Conservation (phyloP, 2,888 invertebrate species). For the Myopa testacea region DNA sequence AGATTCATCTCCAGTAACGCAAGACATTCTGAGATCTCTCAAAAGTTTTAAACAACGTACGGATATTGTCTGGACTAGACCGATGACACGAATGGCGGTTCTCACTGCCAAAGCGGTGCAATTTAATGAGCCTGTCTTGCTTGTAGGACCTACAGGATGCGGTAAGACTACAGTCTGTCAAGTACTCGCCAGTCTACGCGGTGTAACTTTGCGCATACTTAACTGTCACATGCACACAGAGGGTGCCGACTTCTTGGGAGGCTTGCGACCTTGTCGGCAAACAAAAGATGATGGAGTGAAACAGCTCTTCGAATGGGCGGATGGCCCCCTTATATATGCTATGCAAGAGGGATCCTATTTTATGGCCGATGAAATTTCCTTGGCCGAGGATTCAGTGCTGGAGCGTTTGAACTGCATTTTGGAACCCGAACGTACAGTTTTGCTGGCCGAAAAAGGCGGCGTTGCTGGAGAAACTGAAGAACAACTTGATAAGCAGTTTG, state of each 20-base stretch:
- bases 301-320: slow-evolving; percentile 95
- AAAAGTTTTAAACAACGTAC: slow-evolving; percentile 70
- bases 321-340: slow-evolving; percentile 92
- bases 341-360: slow-evolving; percentile 91
- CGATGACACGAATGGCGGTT: slow-evolving; percentile 85
- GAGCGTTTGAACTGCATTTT: slow-evolving; percentile 96
- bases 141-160: slow-evolving; percentile 98
- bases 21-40: slow-evolving; percentile 76
- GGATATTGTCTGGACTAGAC: slow-evolving; percentile 95
- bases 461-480: slow-evolving; percentile 61
- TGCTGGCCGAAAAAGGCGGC: slow-evolving; percentile 91
- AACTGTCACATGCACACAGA: slow-evolving; percentile 99
- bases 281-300: slow-evolving; percentile 49
- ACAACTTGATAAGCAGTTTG: slow-evolving; percentile 68
- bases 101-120: slow-evolving; percentile 85
- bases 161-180: slow-evolving; percentile 98
- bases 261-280: slow-evolving; percentile 86
- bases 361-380: slow-evolving; percentile 97
- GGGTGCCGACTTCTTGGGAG: slow-evolving; percentile 97
- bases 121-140: slow-evolving; percentile 92
- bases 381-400: slow-evolving; percentile 97
- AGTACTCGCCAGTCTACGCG: slow-evolving; percentile 79
- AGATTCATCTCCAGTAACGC: slow-evolving; percentile 78
- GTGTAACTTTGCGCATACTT: slow-evolving; percentile 79
- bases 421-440: slow-evolving; percentile 90